Evolutionary conservation across 2,797 vertebrate genomes (phyloP).

Genomic region (Eospalax fontanierii): DNA sequence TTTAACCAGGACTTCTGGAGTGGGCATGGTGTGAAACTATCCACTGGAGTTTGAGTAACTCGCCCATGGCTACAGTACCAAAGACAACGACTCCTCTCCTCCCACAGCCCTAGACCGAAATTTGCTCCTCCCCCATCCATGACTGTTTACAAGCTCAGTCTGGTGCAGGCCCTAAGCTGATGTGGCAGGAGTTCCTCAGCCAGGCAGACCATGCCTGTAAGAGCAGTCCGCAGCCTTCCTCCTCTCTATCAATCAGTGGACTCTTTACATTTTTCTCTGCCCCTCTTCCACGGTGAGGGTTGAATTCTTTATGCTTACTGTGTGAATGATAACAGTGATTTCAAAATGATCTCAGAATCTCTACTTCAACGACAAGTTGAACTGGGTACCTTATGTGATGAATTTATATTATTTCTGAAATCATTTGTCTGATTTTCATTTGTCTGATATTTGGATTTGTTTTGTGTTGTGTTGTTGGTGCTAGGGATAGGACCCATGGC

Average conservation of each 20-base stretch:
- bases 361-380: neutral
- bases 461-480: neutral
- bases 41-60: neutral
- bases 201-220: neutral
- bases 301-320: neutral
- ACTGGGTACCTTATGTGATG: neutral
- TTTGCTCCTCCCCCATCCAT: neutral
- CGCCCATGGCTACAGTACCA: neutral
- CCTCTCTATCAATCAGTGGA: neutral
- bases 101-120: neutral
- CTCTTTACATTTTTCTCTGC: neutral
- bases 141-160: too few species aligned
- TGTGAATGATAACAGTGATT: conserved; percentile 16
- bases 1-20: neutral
- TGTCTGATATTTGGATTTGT: neutral
- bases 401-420: neutral
- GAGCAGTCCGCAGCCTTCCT: neutral
- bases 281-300: neutral
- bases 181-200: neutral
- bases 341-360: conserved; percentile 8
- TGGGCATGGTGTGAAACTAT: neutral
- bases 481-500: neutral
- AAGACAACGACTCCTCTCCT: neutral
- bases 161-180: neutral
- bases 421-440: too few species aligned